Base-by-base conservation (phyloP, 2,113 vertebrate species). In the Tragelaphus imberbis region DNA sequence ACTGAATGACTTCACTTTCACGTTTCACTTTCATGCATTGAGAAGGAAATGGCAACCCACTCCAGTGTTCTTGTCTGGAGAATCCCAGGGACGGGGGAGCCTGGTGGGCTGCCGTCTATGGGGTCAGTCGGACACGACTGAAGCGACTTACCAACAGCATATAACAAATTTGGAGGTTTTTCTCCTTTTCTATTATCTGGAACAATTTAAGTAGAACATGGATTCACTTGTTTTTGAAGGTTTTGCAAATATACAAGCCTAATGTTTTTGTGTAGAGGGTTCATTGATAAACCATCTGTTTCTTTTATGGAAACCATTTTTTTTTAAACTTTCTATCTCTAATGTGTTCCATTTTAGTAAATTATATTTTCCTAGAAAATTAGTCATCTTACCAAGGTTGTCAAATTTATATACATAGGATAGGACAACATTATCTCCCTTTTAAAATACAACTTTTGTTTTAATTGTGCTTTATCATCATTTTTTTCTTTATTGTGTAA, bases 101-200 rank as follows among this genome's bases (percentile, higher is more conserved):
- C 17, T 71, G n/a, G 9, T 71, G 65, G 65, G n/a, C 17, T 71
- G 65, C 65, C 5, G 65, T 71, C 30, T 65, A 16, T 33, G 30
- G 30, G 15, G 14, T 65, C 0, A 71, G 65, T 71, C 4, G 3
- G n/a, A 36, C 17, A 36, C 0, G 4, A 36, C n/a, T 71, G 65
- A 71, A 68, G 65, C 0, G 0, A 71, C 65, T 5, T 36, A 68
- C 33, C 17, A 36, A 19, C 33, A 71, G n/a, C 51, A n/a, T 21
- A 25, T 84, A 55, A 84, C 33, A 53, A 55, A 84, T 36, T 55
- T 84, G 33, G 11, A 36, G 25, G 17, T 55, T 84, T 84, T 84
- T 36, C 33, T 55, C 51, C 19, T 36, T 84, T 84, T n/a, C 80
- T 55, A 8, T 25, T 21, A 55, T 36, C 51, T 55, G 21, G 33